Base-by-base conservation (phyloP, 2,113 vertebrate species). In the Cygnus buccinator region DNA sequence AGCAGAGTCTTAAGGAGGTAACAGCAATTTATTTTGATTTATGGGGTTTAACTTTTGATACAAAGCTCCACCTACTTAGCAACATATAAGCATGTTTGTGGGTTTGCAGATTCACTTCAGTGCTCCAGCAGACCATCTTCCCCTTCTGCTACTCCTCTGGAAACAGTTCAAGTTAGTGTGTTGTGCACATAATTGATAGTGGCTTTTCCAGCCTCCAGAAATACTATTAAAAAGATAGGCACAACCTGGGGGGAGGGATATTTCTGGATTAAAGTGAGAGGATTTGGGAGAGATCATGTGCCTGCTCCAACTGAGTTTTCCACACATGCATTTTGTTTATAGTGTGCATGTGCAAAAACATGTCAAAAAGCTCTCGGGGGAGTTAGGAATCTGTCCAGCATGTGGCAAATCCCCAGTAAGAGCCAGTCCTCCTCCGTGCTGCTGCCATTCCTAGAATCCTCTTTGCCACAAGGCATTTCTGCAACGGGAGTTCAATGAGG, bases 131-230 rank as follows among this genome's bases (percentile, higher is more conserved):
- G 68, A 71, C n/a, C 37, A 35, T 67, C 71, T 37, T 84, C 19
- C 44, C 68, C 52, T 90, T 81, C 79, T 92, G 82, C 83, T 92
- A 17, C 68, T 86, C 74, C 79, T 93, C 79, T 95, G 90, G 85
- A 96, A 94, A 80, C 10, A 57, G 57, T 61, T 90, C 65, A 80
- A 81, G 52, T 41, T 68, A 48, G 23, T 13, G 23, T 68, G 52
- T 41, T 81, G 46, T 44, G 18, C 39, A 61, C 29, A 41, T 72
- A 86, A 68, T 61, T 63, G 52, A 72, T 72, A 71, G 23, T 71
- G 76, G 52, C 46, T 88, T 87, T 81, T 23, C 58, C 55, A 86
- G 72, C 37, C 76, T 68, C 61, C 66, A 93, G 48, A 81, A 90
- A 57, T 61, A 63, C 29, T 29, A 78, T n/a, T 75, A 2, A 68